These are phyloP conservation scores for Drosophila barbarae DNA, from an alignment of 2,888 invertebrate genomes.

Conservation along the genomic window DNA sequence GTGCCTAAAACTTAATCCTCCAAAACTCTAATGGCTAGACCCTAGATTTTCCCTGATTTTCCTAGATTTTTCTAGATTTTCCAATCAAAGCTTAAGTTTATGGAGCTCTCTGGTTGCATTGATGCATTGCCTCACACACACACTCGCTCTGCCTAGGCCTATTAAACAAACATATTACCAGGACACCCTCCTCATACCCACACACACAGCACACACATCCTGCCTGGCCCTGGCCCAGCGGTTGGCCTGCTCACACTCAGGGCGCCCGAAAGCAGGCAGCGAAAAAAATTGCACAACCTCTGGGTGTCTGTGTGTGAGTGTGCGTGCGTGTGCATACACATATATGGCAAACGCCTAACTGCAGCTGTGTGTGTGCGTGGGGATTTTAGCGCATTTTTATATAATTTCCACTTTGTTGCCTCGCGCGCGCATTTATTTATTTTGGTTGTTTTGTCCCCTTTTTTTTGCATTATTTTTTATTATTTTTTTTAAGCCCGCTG, in stretches of 20 bases:
- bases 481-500: background rate
- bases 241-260: slow-evolving; percentile 53
- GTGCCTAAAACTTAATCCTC: background rate
- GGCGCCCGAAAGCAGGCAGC: slow-evolving; percentile 39
- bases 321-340: slow-evolving; percentile 1
- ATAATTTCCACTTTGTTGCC: slow-evolving; percentile 71
- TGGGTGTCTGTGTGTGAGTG: background rate
- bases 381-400: slow-evolving; percentile 74
- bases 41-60: background rate
- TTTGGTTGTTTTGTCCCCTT: slow-evolving; percentile 67
- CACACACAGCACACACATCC: background rate
- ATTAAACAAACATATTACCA: slow-evolving; percentile 72
- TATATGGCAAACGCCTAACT: slow-evolving; percentile 33
- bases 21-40: background rate
- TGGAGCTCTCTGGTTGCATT: background rate
- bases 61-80: background rate
- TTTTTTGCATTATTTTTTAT: slow-evolving; percentile 25
- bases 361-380: slow-evolving; percentile 25
- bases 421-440: slow-evolving; percentile 52
- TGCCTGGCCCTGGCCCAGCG: slow-evolving; percentile 12
- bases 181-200: slow-evolving; percentile 30
- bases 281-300: slow-evolving; percentile 23
- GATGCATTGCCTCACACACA: slow-evolving; percentile 7
- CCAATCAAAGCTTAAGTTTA: background rate
- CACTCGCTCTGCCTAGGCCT: slow-evolving; percentile 53